These are phyloP conservation scores for Popillia japonica DNA, from an alignment of 1,140 invertebrate species.

Conservation along the genomic window DNA sequence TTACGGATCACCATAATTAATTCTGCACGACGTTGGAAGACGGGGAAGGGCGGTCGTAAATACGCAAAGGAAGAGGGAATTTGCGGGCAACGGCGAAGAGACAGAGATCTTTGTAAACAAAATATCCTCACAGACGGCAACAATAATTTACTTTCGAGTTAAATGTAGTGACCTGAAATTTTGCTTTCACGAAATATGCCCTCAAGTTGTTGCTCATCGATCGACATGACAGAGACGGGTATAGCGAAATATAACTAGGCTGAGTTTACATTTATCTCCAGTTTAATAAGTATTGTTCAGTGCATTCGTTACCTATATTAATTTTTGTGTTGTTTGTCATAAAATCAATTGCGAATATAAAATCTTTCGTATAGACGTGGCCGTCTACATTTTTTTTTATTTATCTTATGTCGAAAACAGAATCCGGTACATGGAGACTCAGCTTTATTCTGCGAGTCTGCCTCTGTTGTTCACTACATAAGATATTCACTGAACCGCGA, in stretches of 20 bases:
- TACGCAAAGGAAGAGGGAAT: background rate
- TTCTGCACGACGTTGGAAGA: background rate
- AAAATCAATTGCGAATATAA: too few species aligned
- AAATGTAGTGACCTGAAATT: constrained; percentile 3
- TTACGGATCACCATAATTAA: constrained; percentile 16
- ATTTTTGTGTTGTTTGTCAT: too few species aligned
- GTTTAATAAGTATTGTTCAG: too few species aligned
- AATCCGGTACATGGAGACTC: too few species aligned
- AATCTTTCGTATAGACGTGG: too few species aligned
- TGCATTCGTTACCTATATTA: too few species aligned
- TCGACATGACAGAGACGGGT: background rate
- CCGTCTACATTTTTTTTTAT: too few species aligned
- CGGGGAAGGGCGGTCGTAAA: background rate
- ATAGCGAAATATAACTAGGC: too few species aligned
- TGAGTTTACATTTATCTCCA: too few species aligned
- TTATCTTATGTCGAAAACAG: too few species aligned
- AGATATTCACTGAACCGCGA: background rate
- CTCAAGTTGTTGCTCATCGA: background rate
- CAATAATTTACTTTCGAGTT: constrained; percentile 11
- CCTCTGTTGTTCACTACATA: too few species aligned
- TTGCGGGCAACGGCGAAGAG: background rate
- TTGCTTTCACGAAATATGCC: constrained; percentile 14
- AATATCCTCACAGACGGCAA: background rate
- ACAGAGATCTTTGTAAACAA: background rate
- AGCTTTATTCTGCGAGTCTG: too few species aligned